phyloP scores from a whole-genome alignment of 2,113 vertebrate species.

The Petrocephalus zakoni region DNA sequence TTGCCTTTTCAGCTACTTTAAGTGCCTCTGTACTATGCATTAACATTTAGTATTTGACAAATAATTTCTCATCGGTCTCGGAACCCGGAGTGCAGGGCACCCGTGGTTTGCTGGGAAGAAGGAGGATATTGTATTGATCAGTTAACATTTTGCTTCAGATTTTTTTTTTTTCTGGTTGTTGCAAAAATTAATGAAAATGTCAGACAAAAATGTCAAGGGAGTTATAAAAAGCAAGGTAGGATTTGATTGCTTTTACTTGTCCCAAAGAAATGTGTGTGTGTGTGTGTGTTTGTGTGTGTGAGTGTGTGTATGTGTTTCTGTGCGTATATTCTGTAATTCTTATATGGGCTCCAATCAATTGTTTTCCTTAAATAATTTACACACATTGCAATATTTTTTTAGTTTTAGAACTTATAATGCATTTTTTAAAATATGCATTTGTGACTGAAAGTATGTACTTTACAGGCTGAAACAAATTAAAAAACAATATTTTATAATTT shows the following conservation, averaged over 20 bases:
- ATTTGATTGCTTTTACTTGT: conserved; percentile 57
- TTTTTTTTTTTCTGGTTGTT: conserved; percentile 58
- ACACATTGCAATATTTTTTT: neutral
- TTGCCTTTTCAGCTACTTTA: conserved; percentile 75
- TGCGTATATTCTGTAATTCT: neutral
- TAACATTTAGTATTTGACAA: conserved; percentile 91
- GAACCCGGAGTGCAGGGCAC: conserved; percentile 51
- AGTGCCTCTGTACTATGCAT: conserved; percentile 77
- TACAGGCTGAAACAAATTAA: neutral
- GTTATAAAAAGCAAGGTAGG: conserved; percentile 70
- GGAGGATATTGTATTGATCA: conserved; percentile 90
- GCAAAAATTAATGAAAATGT: conserved; percentile 86
- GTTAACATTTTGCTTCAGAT: conserved; percentile 80
- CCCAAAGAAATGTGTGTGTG: neutral
- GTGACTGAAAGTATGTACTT: neutral
- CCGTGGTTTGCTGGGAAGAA: conserved; percentile 67
- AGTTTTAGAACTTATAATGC: neutral
- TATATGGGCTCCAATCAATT: neutral
- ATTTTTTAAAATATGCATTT: neutral
- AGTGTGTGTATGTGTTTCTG: neutral
- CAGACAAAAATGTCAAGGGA: conserved; percentile 82
- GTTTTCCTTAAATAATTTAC: neutral
- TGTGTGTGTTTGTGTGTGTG: neutral
- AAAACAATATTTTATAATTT: neutral
- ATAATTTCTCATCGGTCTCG: conserved; percentile 75